Base-by-base conservation (phyloP, 2,113 vertebrate genomes). In the Sinocyclocheilus grahami region DNA sequence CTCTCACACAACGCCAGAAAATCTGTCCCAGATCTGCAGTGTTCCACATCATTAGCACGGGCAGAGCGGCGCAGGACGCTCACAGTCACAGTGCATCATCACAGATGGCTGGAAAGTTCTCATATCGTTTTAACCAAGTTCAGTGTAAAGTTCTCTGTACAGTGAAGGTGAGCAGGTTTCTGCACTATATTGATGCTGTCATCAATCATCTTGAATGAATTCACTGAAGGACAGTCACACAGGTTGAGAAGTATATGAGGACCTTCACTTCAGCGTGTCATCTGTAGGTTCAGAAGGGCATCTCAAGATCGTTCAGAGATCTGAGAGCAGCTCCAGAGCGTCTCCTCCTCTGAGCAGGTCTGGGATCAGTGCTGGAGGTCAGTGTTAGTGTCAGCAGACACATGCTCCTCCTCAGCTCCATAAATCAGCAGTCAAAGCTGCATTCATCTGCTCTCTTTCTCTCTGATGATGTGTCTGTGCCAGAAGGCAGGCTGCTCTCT, bases 361-460 rank as follows among this genome's bases (percentile, higher is more conserved):
- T 67, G 27, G 16, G 39, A 85, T 46, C 20, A 69, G 22, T 58
- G 46, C 46, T 46, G 42, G 42, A 46, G 42, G 10, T 46, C 46
- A 48, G 48, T 33, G 30, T 33, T 33, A 33, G 30, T 33, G 30
- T 33, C 30, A 33, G 30, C 55, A 81, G 86, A 84, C 79, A 77
- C 63, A 71, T 16, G 53, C 42, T 74, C 75, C 78, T 30, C 33
- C 27, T n/a, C 11, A 79, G 60, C 48, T 16, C 48, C 39, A 85
- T 85, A 85, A 85, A 85, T 85, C 63, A 85, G 16, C 46, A 48
- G 46, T 12, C 46, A 48, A 48, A 48, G 46, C 65, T 69, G 69
- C 60, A 72, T 22, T 16, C n/a, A 46, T 85, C 79, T 27, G 24
- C 76, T 79, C 22, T 48, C 48, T 16, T 20, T 39, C 58, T 55